Conservation (phyloP, 2,797 vertebrate species). For the Pagetopsis macropterus region DNA sequence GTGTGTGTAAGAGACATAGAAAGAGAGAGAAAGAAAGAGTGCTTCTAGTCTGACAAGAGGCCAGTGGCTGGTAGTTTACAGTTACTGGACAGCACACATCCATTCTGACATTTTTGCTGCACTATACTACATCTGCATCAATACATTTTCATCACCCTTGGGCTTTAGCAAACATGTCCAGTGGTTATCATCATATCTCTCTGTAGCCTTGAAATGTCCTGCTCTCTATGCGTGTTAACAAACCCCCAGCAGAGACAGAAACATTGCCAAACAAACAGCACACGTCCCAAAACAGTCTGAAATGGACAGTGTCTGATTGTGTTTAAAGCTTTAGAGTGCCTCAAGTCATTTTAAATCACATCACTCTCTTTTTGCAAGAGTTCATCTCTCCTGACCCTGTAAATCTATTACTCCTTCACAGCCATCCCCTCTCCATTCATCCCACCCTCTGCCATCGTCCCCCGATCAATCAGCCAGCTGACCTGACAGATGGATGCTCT, state of each 20-base stretch:
- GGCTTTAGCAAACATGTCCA: neutral
- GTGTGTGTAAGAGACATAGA: neutral
- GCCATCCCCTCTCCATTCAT: slow-evolving; percentile 59
- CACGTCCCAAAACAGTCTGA: slow-evolving; percentile 25
- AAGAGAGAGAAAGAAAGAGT: slow-evolving; percentile 13
- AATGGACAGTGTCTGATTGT: slow-evolving; percentile 56
- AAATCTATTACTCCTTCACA: slow-evolving; percentile 65
- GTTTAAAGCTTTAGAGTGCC: slow-evolving; percentile 52
- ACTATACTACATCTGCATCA: slow-evolving; percentile 3
- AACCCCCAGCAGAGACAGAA: slow-evolving; percentile 29
- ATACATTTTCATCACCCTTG: neutral
- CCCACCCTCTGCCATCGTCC: slow-evolving; percentile 46
- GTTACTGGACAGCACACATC: slow-evolving; percentile 10
- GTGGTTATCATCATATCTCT: neutral
- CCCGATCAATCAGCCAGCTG: slow-evolving; percentile 64
- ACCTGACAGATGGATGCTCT: slow-evolving; percentile 72
- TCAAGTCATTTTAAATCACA: slow-evolving; percentile 70
- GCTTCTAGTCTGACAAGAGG: slow-evolving; percentile 13
- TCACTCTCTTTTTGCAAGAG: slow-evolving; percentile 66
- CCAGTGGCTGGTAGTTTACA: slow-evolving; percentile 1
- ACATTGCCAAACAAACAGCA: slow-evolving; percentile 36
- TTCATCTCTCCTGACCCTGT: slow-evolving; percentile 73
- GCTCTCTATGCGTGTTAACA: slow-evolving; percentile 30
- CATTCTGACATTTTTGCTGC: neutral
- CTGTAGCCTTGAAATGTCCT: slow-evolving; percentile 5